Percentiles rank a stretch among this genome's conserved stretches.
Evolutionary conservation across 2,888 invertebrate genomes (phyloP).

Genomic region (Halictus ligatus): DNA sequence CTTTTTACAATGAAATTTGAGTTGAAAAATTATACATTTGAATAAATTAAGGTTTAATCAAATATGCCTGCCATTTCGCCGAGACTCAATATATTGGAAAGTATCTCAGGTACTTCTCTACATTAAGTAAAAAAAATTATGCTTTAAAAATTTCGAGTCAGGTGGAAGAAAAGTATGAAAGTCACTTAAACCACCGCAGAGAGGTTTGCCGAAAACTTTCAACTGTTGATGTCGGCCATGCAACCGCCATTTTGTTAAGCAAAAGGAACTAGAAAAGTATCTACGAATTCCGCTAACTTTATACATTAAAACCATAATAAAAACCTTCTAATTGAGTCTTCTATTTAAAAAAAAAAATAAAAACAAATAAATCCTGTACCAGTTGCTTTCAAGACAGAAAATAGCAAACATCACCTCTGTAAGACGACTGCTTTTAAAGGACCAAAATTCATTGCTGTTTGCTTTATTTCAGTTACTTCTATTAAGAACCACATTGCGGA

Average conservation of each 20-base stretch:
- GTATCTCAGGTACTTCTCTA: neutral
- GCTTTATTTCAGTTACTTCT: neutral
- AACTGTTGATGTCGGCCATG: neutral
- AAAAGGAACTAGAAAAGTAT: neutral
- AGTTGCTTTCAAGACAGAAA: neutral
- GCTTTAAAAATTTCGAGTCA: neutral
- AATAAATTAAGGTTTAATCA: neutral
- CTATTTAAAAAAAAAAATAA: neutral
- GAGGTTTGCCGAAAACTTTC: neutral
- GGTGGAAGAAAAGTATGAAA: neutral
- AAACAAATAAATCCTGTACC: neutral
- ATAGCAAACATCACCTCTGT: neutral
- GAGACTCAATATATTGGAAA: neutral
- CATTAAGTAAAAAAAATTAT: neutral
- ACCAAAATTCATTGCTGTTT: neutral
- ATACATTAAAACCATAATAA: neutral
- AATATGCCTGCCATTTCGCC: neutral
- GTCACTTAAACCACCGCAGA: neutral
- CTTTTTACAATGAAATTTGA: too few relatives aligned
- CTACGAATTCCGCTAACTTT: neutral
- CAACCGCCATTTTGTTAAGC: neutral
- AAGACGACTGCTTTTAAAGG: neutral
- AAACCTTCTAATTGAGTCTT: neutral
- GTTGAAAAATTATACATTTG: neutral
- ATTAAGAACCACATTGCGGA: neutral